Conservation (phyloP, 2,113 vertebrate species). For the Limanda limanda region DNA sequence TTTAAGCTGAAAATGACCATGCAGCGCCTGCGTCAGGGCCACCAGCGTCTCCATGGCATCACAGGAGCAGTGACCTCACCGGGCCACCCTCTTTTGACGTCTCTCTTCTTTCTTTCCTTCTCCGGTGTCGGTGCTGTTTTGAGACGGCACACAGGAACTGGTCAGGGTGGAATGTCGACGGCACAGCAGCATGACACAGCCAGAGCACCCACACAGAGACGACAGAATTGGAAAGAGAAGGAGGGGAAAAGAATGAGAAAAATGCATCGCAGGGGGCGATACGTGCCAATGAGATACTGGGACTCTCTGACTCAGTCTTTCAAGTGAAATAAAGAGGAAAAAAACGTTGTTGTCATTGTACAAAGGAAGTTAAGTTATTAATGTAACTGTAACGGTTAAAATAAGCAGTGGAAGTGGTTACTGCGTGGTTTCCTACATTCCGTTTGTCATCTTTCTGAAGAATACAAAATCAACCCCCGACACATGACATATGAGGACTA, state of each 20-base stretch:
- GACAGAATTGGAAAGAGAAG: constrained; percentile 26
- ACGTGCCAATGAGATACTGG: constrained; percentile 8
- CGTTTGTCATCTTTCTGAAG: constrained; percentile 18
- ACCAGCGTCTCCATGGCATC: constrained; percentile 66
- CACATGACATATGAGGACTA: not conserved
- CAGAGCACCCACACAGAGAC: constrained; percentile 54
- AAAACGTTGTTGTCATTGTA: not conserved
- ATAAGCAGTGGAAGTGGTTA: constrained; percentile 44
- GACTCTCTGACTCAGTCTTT: constrained; percentile 29
- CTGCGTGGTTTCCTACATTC: not conserved
- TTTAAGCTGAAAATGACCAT: constrained; percentile 24
- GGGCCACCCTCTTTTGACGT: constrained; percentile 55
- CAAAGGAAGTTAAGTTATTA: constrained; percentile 25
- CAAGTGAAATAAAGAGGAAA: constrained; percentile 7
- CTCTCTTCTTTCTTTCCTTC: constrained; percentile 27
- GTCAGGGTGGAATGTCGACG: constrained; percentile 66
- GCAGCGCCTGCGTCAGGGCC: constrained; percentile 18
- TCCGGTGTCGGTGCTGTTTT: constrained; percentile 25
- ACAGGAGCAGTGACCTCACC: constrained; percentile 59
- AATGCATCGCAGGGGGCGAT: constrained; percentile 21
- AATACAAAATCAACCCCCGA: constrained; percentile 9
- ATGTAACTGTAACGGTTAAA: constrained; percentile 17
- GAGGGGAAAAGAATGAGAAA: constrained; percentile 16
- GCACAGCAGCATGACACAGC: constrained; percentile 60
- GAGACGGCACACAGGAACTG: constrained; percentile 46